These are phyloP conservation scores for Perognathus longimembris DNA, from an alignment of 2,113 vertebrate species.

Conservation along the genomic window DNA sequence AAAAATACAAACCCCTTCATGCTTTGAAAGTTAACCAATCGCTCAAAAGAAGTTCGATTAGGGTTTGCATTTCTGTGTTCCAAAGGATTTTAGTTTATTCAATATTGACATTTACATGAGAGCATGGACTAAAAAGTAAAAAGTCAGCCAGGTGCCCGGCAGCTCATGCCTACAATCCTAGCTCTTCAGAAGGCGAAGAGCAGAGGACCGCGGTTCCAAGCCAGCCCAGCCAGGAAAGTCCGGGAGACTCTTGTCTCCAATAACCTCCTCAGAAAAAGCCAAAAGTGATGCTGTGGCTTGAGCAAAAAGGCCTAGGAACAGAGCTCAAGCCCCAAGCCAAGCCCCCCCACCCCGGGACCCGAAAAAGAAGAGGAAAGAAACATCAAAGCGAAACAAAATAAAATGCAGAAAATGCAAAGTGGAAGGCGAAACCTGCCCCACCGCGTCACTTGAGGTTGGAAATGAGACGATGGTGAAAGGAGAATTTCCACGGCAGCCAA, in stretches of 20 bases:
- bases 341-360: no score
- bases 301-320: no score
- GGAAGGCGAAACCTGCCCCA: neutral
- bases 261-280: no score
- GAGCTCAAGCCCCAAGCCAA: no score
- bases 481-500: neutral
- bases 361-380: neutral
- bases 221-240: no score
- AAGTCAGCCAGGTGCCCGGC: no score
- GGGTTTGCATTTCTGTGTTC: neutral
- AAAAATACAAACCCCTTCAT: neutral
- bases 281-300: no score
- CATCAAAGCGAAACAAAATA: neutral
- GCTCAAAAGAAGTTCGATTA: neutral
- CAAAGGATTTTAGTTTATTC: slow-evolving; percentile 19
- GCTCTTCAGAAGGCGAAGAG: no score
- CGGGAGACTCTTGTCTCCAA: no score
- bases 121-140: neutral
- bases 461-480: neutral
- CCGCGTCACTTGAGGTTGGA: neutral
- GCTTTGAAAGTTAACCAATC: slow-evolving; percentile 3
- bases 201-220: no score
- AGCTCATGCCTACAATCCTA: no score
- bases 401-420: slow-evolving; percentile 47
- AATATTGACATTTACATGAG: neutral